Percentiles rank a stretch among this genome's conserved stretches.
Evolutionary conservation across 2,888 invertebrate species (phyloP).

Genomic region (Steromphala cineraria): DNA sequence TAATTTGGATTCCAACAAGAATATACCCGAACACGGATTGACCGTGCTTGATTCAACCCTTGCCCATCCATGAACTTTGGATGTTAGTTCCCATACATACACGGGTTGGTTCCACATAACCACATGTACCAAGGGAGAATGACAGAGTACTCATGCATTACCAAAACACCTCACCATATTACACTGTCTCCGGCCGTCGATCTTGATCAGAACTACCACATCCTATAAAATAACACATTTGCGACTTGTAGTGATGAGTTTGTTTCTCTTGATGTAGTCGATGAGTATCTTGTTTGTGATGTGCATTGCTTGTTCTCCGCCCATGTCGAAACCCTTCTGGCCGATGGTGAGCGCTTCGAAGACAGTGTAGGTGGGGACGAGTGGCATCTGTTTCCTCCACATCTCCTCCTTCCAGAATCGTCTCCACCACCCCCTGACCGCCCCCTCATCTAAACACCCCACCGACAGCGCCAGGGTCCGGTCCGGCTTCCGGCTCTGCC

Average conservation of each 20-base stretch:
- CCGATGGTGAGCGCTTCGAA: not conserved
- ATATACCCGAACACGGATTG: too few species aligned
- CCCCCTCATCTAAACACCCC: not conserved
- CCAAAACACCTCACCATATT: too few species aligned
- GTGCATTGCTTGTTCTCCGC: not conserved
- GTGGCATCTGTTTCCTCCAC: not conserved
- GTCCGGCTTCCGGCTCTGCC: not conserved
- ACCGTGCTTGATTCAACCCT: too few species aligned
- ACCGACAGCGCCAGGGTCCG: not conserved
- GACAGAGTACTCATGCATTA: not conserved
- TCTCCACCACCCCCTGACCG: not conserved
- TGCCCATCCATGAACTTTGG: too few species aligned
- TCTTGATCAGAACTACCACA: not conserved
- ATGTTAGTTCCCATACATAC: too few species aligned
- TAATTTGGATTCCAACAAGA: too few species aligned
- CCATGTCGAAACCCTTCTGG: not conserved
- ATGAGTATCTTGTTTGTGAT: not conserved
- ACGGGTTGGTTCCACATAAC: too few species aligned
- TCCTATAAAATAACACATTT: not conserved
- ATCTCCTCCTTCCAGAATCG: not conserved
- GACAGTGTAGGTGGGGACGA: not conserved
- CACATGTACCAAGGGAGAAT: too few species aligned
- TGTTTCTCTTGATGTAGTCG: not conserved
- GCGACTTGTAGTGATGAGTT: not conserved
- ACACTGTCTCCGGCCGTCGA: not conserved